Base-by-base conservation (phyloP, 2,888 invertebrate genomes). In the Plutella xylostella region DNA sequence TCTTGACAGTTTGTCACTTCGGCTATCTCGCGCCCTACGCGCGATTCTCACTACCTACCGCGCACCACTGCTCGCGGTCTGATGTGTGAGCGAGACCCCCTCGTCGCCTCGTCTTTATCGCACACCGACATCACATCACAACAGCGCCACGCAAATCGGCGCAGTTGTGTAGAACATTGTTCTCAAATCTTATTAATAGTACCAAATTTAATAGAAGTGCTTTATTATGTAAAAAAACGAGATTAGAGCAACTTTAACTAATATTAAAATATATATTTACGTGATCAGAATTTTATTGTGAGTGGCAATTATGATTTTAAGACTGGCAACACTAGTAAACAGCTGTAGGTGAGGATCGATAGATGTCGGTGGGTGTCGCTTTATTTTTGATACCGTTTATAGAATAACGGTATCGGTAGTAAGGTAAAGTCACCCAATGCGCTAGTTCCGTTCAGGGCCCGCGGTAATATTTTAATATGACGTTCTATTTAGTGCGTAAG, bases 361-460 rank as follows among this genome's bases (percentile, higher is more conserved):
- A 83, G 82, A 83, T 80, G 83, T 83, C 83, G 73, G 79, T 80
- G 76, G 65, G 68, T 68, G 77, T 76, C 73, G 67, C 77, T 78
- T 79, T 82, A 80, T 79, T 80, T 80, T 82, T 70, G 71, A 70
- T 69, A 68, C 67, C 63, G 61, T 68, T 60, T 47, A 47, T 48
- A 51, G 48, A 47, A 50, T 51, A 52, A 75, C 79, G 76, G 78
- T 77, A 78, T 71, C 72, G 68, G 79, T 82, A 78, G 79, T 80
- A 80, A 70, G 70, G 72, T 69, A 80, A 70, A 70, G 72, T 69
- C 65, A 63, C 65, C 48, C 49, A 56, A 60, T 64, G 61, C 61
- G 66, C 68, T 67, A 71, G 68, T 71, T 67, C 61, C 65, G 63
- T 67, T 67, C 62, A 63, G 65, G 65, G 63, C 18, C 58, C 63